Evolutionary conservation across 2,797 vertebrate species (phyloP).

Genomic region (Chromobotia macracanthus): DNA sequence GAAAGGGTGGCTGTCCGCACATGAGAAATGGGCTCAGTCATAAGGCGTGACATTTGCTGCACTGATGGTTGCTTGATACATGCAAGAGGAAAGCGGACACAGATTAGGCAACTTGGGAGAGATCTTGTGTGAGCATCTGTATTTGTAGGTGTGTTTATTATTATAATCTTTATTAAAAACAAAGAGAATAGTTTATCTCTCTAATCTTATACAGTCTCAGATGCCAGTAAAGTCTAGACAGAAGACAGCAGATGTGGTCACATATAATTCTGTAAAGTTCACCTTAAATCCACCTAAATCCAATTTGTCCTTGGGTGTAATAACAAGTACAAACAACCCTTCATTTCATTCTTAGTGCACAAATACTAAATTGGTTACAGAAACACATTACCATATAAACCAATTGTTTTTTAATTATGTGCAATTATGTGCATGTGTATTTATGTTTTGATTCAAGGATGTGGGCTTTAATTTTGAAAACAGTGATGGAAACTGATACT

Average conservation of each 20-base stretch:
- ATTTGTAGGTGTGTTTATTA: not conserved
- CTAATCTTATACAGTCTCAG: not conserved
- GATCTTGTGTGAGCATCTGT: not conserved
- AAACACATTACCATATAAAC: not conserved
- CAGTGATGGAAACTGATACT: too few relatives aligned
- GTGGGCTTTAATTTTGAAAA: too few relatives aligned
- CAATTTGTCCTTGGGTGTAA: not conserved
- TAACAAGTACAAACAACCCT: not conserved
- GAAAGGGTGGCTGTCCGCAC: conserved; percentile 75
- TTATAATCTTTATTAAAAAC: not conserved
- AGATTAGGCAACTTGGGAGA: not conserved
- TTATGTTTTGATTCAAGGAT: too few relatives aligned
- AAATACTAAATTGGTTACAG: not conserved
- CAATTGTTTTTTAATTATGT: too few relatives aligned
- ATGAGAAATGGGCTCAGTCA: conserved; percentile 75
- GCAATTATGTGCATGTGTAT: too few relatives aligned
- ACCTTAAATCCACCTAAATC: too few relatives aligned
- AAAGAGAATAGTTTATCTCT: not conserved
- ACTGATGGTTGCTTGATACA: conserved; percentile 80
- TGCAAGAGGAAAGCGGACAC: conserved; percentile 9
- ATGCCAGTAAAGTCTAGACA: too few relatives aligned
- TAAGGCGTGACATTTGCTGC: conserved; percentile 71
- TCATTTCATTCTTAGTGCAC: not conserved
- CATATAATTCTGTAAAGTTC: too few relatives aligned
- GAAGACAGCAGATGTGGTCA: too few relatives aligned